These are phyloP conservation scores for Cerastis leucographa DNA, from an alignment of 2,888 invertebrate genomes.

Conservation along the genomic window DNA sequence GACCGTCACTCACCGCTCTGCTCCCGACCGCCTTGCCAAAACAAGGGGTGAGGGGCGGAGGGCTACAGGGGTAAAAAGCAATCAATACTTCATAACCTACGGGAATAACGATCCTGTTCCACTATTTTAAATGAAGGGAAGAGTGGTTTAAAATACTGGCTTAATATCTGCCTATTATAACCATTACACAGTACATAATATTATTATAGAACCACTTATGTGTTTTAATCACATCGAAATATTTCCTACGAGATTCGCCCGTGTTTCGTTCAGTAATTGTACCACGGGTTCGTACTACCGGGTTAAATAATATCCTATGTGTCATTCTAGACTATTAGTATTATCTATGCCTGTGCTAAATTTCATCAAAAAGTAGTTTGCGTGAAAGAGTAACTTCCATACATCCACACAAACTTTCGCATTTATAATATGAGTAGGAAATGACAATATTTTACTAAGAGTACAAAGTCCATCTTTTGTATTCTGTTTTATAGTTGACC, in stretches of 20 bases:
- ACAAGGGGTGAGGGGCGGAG: constrained; percentile 32
- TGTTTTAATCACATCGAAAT: not conserved
- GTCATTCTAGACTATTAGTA: too few relatives aligned
- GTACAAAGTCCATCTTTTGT: constrained; percentile 1
- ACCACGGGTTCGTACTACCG: too few relatives aligned
- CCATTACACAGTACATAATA: too few relatives aligned
- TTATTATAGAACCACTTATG: too few relatives aligned
- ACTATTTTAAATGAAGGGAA: constrained; percentile 7
- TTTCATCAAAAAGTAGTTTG: too few relatives aligned
- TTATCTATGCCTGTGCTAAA: too few relatives aligned
- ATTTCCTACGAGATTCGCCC: not conserved
- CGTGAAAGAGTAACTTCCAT: too few relatives aligned
- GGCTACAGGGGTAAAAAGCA: constrained; percentile 22
- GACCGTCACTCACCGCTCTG: constrained; percentile 31
- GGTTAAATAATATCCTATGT: too few relatives aligned
- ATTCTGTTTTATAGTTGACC: constrained; percentile 17
- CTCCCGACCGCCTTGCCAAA: constrained; percentile 33
- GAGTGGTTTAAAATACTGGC: not conserved
- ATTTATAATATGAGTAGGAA: too few relatives aligned
- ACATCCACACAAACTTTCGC: too few relatives aligned
- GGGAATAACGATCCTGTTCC: constrained; percentile 10
- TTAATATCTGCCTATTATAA: not conserved
- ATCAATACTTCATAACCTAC: constrained; percentile 59
- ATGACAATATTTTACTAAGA: not conserved
- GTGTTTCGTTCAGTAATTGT: too few relatives aligned